phyloP scores from a whole-genome alignment of 2,888 invertebrate genomes.

The Poecilus cupreus region DNA sequence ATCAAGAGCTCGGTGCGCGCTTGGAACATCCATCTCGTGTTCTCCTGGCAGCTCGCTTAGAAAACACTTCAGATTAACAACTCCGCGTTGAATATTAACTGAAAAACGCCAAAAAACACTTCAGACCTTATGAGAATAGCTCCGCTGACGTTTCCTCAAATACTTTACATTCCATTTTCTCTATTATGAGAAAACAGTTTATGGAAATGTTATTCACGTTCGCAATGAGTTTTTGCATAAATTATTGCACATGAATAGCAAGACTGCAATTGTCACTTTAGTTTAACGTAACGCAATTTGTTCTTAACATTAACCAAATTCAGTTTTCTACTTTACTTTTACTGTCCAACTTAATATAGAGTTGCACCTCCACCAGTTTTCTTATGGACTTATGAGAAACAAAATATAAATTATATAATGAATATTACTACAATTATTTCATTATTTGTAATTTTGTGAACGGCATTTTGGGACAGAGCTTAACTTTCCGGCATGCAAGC shows the following conservation, averaged over 20 bases:
- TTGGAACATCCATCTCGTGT: constrained; percentile 31
- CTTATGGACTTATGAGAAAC: too few species aligned
- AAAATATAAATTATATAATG: too few species aligned
- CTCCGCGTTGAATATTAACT: constrained; percentile 48
- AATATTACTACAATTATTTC: too few species aligned
- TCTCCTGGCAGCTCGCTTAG: constrained; percentile 41
- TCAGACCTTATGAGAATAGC: constrained; percentile 6
- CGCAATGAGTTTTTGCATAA: not conserved
- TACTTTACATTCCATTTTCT: not conserved
- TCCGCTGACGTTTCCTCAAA: constrained; percentile 6
- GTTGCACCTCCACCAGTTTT: too few species aligned
- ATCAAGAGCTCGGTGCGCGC: not conserved
- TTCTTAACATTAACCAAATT: too few species aligned
- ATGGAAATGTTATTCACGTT: not conserved
- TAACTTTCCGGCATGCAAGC: too few species aligned
- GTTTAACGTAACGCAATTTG: too few species aligned
- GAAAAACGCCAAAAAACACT: constrained; percentile 37
- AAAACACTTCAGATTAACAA: constrained; percentile 50
- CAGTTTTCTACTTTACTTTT: not conserved
- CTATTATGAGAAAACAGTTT: constrained; percentile 37
- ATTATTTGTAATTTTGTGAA: too few species aligned
- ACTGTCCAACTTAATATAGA: too few species aligned
- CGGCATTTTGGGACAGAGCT: too few species aligned
- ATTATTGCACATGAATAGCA: not conserved
- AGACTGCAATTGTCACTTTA: too few species aligned